Evolutionary conservation across 2,113 vertebrate genomes (phyloP).

Genomic region (Chascanopsetta lugubris): DNA sequence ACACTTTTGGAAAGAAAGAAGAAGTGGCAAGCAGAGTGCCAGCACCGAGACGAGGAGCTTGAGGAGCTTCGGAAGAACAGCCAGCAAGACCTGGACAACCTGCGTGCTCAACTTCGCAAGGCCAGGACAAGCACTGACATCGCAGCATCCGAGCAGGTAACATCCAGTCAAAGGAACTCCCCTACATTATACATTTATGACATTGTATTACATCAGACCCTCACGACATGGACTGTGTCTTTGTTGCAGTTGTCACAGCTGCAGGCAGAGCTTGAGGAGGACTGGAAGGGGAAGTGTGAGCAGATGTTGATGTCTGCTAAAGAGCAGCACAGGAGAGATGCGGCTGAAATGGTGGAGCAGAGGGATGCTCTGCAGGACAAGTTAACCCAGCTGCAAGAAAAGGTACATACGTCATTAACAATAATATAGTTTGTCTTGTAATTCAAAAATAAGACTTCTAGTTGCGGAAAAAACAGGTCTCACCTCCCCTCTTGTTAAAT

Average conservation of each 20-base stretch:
- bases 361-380: conserved; percentile 82
- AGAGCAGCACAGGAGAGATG: conserved; percentile 82
- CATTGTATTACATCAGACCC: background rate
- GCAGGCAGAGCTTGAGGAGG: conserved; percentile 87
- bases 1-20: conserved; percentile 89
- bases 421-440: too few species aligned
- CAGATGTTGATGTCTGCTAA: conserved; percentile 78
- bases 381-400: conserved; percentile 83
- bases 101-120: conserved; percentile 87
- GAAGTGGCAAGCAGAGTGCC: conserved; percentile 88
- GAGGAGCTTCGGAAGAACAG: conserved; percentile 85
- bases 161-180: background rate
- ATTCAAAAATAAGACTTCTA: too few species aligned
- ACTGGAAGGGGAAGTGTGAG: conserved; percentile 86
- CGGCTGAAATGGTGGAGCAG: conserved; percentile 83
- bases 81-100: conserved; percentile 87
- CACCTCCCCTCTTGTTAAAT: background rate
- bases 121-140: conserved; percentile 85
- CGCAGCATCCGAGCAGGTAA: conserved; percentile 87
- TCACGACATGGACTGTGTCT: background rate
- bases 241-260: conserved; percentile 81
- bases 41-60: conserved; percentile 88
- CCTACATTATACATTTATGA: too few species aligned
- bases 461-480: background rate
- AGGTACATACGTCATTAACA: too few species aligned